Evolutionary conservation across 2,113 vertebrate genomes (phyloP).

Genomic region (Okapia johnstoni): DNA sequence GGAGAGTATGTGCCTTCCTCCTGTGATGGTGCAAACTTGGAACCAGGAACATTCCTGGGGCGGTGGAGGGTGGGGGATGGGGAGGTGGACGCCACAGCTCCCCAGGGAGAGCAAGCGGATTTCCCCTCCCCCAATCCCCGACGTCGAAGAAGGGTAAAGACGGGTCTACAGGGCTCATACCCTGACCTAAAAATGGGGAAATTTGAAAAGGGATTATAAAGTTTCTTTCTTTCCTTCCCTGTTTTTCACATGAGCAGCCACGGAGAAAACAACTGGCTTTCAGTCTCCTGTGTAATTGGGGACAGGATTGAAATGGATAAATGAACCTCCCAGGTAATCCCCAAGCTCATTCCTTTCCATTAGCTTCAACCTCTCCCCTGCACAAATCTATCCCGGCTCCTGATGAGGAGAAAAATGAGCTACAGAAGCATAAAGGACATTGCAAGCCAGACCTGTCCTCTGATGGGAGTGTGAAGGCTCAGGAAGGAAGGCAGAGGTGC

Average conservation of each 20-base stretch:
- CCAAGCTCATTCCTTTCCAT: neutral
- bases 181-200: neutral
- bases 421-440: rapidly evolving
- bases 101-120: neutral
- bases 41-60: neutral
- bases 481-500: neutral
- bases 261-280: neutral
- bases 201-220: neutral
- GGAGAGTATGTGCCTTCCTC: neutral
- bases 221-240: neutral
- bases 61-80: neutral
- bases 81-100: neutral
- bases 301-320: neutral
- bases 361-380: neutral
- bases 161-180: neutral
- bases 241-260: neutral
- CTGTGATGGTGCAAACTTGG: neutral
- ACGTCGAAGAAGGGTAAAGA: slow-evolving; percentile 3
- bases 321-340: neutral
- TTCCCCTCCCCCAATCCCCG: slow-evolving; percentile 9
- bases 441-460: neutral
- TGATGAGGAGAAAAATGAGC: neutral
- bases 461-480: neutral
- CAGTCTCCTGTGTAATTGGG: neutral
- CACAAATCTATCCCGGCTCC: neutral